phyloP scores from a whole-genome alignment of 2,888 invertebrate genomes.

The Volucella inflata region DNA sequence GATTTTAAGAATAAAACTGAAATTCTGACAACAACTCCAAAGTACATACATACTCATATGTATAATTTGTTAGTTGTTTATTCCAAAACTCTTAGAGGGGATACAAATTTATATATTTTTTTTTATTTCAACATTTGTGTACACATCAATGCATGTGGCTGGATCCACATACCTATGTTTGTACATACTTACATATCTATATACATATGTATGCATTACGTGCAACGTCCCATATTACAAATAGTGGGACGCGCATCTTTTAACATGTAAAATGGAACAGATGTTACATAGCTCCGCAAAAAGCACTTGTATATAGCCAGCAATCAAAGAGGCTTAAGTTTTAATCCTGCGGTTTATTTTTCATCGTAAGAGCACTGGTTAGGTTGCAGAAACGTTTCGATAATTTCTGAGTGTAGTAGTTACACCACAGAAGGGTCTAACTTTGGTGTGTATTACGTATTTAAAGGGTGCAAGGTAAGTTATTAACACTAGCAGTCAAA shows the following conservation, averaged over 20 bases:
- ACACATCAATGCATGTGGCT: no score
- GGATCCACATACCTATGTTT: no score
- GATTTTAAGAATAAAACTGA: no score
- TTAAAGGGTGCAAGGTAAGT: conserved; percentile 19
- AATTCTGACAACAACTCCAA: no score
- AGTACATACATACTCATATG: no score
- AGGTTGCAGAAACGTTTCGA: conserved; percentile 41
- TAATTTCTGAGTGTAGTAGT: conserved; percentile 39
- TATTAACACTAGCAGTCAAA: conserved; percentile 24
- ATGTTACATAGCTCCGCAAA: conserved; percentile 48
- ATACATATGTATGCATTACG: not conserved
- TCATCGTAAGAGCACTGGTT: conserved; percentile 24
- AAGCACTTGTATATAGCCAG: conserved; percentile 54
- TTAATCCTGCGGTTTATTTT: conserved; percentile 62
- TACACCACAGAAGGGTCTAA: conserved; percentile 44
- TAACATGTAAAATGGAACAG: conserved; percentile 59
- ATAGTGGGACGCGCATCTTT: conserved; percentile 8
- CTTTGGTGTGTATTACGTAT: not conserved
- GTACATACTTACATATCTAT: not conserved
- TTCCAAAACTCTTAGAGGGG: no score
- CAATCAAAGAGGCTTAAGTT: conserved; percentile 65
- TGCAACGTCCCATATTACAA: not conserved
- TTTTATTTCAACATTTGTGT: no score
- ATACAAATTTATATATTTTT: no score
- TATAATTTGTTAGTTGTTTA: no score